Base-by-base conservation (phyloP, 1,140 invertebrate species). In the Diuraphis noxia region DNA sequence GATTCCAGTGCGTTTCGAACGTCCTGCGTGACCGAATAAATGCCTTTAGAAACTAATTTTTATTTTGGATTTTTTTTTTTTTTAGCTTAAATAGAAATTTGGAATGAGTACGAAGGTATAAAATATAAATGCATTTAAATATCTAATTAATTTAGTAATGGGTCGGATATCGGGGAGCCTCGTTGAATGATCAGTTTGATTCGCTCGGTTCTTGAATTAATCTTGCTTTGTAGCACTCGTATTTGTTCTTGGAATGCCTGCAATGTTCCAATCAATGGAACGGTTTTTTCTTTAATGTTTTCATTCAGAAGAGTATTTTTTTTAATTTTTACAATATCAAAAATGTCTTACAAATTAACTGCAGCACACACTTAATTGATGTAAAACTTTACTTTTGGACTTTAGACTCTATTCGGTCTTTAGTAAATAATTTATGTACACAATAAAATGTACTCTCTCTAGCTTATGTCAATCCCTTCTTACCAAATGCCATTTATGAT, bases 241-340 rank as follows among this genome's bases (percentile, higher is more conserved):
- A 98, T 96, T 94, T 95, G 96, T 94, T 98, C 97, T 94, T 96
- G 96, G 95, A 95, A 97, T 93, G 95, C 96, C 97, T 98, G 95
- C 92, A 94, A 92, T 88, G 87, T 92, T 88, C 90, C 92, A 92
- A 81, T 89, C 56, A 49, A 89, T 92, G 63, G 84, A 92, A 92
- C 86, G 56, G 8, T 77, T 25, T n/a, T 86, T 84, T 46, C 23
- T 81, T 49, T 41, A 82, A 82, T 40, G 25, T 49, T 91, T 91
- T 84, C 13, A 79, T 79, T 52, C 34, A 79, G 88, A 43, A 82
- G 89, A 91, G 79, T 38, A 56, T 40, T 30, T 72, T 41, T 72
- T 85, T 77, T 43, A 49, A 43, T 10, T 81, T 40, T 1, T 87
- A 21, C 21, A 46, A 46, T 40, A 79, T 34, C 40, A 86, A 84